Evolutionary conservation across 2,888 invertebrate genomes (phyloP).

Genomic region (Phrixothrix hirtus): DNA sequence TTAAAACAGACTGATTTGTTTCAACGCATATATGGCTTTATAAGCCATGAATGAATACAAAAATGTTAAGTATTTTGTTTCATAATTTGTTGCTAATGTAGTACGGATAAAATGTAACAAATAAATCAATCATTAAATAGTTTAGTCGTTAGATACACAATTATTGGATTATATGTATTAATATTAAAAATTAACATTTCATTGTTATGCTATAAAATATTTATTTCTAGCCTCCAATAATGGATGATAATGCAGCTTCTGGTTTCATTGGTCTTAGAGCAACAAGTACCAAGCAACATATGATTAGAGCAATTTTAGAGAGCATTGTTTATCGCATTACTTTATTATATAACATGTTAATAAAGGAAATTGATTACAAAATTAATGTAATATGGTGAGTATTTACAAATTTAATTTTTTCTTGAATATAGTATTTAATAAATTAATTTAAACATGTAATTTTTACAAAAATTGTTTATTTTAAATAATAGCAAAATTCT

Average conservation of each 20-base stretch:
- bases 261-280: conserved; percentile 80
- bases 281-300: conserved; percentile 74
- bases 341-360: conserved; percentile 75
- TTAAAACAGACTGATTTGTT: too few relatives aligned
- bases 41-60: too few relatives aligned
- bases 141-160: too few relatives aligned
- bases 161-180: too few relatives aligned
- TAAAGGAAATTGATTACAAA: conserved; percentile 59
- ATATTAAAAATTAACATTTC: too few relatives aligned
- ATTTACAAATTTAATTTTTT: conserved; percentile 2
- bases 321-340: conserved; percentile 82
- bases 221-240: conserved; percentile 78
- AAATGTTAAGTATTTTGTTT: too few relatives aligned
- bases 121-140: too few relatives aligned
- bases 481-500: too few relatives aligned
- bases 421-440: not conserved
- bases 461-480: too few relatives aligned
- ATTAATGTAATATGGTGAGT: conserved; percentile 39
- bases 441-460: not conserved
- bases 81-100: too few relatives aligned
- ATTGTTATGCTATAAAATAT: not conserved
- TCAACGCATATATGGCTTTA: too few relatives aligned
- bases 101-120: too few relatives aligned
- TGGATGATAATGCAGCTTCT: conserved; percentile 81
- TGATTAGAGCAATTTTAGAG: conserved; percentile 83